These are phyloP conservation scores for Mycteria americana DNA, from an alignment of 2,797 vertebrate species.

Conservation along the genomic window DNA sequence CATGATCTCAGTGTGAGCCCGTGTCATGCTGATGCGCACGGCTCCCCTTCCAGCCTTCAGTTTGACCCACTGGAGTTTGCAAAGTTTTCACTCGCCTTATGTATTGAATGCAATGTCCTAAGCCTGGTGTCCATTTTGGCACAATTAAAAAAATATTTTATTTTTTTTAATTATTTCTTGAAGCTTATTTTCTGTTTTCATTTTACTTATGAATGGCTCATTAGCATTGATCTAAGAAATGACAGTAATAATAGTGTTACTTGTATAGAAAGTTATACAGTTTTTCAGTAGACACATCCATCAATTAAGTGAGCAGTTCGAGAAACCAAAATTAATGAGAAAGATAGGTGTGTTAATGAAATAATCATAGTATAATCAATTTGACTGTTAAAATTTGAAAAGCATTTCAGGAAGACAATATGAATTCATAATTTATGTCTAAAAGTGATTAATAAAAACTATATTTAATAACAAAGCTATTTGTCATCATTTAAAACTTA, in stretches of 20 bases:
- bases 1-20: background rate
- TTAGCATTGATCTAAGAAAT: constrained; percentile 78
- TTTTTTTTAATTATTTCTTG: constrained; percentile 29
- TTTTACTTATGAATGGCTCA: constrained; percentile 76
- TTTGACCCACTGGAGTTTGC: background rate
- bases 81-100: background rate
- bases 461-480: constrained; percentile 86
- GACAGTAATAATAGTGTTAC: constrained; percentile 85
- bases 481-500: constrained; percentile 84
- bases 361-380: constrained; percentile 89
- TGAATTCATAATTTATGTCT: constrained; percentile 86
- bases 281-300: constrained; percentile 82
- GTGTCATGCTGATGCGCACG: background rate
- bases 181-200: constrained; percentile 70
- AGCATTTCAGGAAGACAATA: constrained; percentile 82
- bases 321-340: constrained; percentile 87
- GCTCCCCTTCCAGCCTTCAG: background rate
- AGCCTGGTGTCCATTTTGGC: constrained; percentile 23
- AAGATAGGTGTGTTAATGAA: constrained; percentile 88
- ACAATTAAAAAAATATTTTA: background rate
- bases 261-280: constrained; percentile 80
- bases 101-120: background rate
- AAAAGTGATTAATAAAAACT: constrained; percentile 86
- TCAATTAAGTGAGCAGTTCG: constrained; percentile 81
- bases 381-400: constrained; percentile 87